Evolutionary conservation across 2,888 invertebrate species (phyloP).

Genomic region (Diploptera punctata): DNA sequence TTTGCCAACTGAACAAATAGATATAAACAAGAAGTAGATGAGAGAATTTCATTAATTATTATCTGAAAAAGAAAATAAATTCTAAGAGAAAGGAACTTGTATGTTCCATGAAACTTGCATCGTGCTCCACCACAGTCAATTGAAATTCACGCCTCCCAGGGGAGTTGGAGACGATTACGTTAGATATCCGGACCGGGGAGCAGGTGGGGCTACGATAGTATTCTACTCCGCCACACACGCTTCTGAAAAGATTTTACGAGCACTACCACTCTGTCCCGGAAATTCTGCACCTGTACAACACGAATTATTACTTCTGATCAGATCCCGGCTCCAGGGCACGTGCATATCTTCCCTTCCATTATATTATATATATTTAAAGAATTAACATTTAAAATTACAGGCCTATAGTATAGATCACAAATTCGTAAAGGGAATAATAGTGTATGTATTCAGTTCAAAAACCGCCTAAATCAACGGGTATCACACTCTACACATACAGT

Average conservation of each 20-base stretch:
- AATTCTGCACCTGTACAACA: constrained; percentile 14
- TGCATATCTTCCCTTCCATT: too few relatives aligned
- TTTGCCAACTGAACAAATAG: too few relatives aligned
- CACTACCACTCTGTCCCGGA: neutral
- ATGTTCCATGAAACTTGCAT: constrained; percentile 4
- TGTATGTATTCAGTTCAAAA: too few relatives aligned
- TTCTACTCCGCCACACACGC: constrained; percentile 20
- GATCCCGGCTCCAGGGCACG: neutral
- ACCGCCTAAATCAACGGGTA: too few relatives aligned
- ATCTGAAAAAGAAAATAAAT: neutral
- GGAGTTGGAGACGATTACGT: constrained; percentile 19
- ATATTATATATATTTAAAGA: too few relatives aligned
- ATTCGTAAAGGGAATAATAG: too few relatives aligned
- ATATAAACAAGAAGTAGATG: neutral
- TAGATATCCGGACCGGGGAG: constrained; percentile 15
- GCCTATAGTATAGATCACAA: too few relatives aligned
- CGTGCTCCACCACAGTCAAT: constrained; percentile 34
- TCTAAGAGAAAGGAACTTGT: neutral
- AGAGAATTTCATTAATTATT: too few relatives aligned
- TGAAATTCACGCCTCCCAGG: constrained; percentile 43
- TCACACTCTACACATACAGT: too few relatives aligned
- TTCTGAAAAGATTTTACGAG: constrained; percentile 21
- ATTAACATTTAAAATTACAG: too few relatives aligned
- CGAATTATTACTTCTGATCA: neutral
- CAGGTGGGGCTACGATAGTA: constrained; percentile 22